Evolutionary conservation across 1,140 invertebrate genomes (phyloP), one percentile per base, ranked within the genome.

Genomic region (Monochamus saltuarius): DNA sequence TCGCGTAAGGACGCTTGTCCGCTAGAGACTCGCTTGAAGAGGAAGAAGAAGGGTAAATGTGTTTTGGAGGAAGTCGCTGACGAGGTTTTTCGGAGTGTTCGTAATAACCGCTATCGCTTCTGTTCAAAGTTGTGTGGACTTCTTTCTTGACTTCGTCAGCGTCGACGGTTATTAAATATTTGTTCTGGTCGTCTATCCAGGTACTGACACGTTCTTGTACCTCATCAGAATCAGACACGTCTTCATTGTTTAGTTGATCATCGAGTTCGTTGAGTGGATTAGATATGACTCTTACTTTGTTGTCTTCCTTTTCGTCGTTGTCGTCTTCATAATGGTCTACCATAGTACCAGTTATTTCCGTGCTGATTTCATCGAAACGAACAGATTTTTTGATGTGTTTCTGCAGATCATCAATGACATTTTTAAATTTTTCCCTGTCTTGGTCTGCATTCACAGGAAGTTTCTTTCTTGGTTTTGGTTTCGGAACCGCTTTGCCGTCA

Each of bases 141-240:
- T 53, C 51, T 38, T 47, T 39, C 36, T 37, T 29, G 4, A 4
- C 17, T 39, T 66, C 22, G 13, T 67, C 53, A 9, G 22, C 45
- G 6, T 65, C 62, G 9, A 16, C 37, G 9, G 17, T 34, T 19
- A 64, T 46, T n/a, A 67, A 42, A 45, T 68, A 69, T 35, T 72
- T 61, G 55, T 75, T 73, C 37, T 73, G 69, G 9, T 70, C 68
- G 46, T 75, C 71, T 11, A 75, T 66, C 74, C 74, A 76, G 9
- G 68, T 54, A 63, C 52, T 66, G 13, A 70, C 56, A 2, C 70
- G 62, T 11, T 64, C 66, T 38, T 68, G 52, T 9, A 63, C 62
- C 13, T 67, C 62, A 7, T 68, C 69, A n/a, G 55, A 54, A 14
- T 57, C 52, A 9, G 38, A 40, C 38, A 43, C 46, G 9, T 61